phyloP scores from a whole-genome alignment of 2,888 invertebrate species.

The Serripes groenlandicus region DNA sequence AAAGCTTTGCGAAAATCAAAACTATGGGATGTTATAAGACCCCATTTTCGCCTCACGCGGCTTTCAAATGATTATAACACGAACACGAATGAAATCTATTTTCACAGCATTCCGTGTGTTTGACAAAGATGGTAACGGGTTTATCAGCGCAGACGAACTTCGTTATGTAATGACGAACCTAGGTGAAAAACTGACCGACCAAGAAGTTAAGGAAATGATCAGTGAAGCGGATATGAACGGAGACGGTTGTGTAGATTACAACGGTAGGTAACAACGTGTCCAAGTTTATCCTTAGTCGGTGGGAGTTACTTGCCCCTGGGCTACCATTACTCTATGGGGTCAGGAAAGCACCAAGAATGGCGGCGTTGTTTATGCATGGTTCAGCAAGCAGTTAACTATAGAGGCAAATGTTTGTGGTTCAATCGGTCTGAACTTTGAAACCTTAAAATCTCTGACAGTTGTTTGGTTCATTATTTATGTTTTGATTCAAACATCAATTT shows the following conservation, averaged over 20 bases:
- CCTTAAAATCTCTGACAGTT: no score
- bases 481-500: no score
- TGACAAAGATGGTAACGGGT: constrained; percentile 70
- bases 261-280: constrained; percentile 22
- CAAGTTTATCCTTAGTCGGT: no score
- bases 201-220: constrained; percentile 59
- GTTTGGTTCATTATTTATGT: no score
- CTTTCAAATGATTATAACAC: neutral
- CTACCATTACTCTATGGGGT: no score
- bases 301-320: no score
- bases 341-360: no score
- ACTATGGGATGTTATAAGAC: neutral
- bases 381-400: no score
- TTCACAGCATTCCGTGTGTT: constrained; percentile 70
- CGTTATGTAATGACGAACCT: constrained; percentile 55
- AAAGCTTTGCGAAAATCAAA: no score
- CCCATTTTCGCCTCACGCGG: neutral
- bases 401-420: no score
- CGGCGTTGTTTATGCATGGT: no score
- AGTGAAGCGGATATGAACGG: constrained; percentile 60
- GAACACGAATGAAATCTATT: neutral
- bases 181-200: constrained; percentile 55
- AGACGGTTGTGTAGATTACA: constrained; percentile 61
- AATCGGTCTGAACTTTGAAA: no score
- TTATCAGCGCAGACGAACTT: constrained; percentile 63